Percentiles rank a stretch among this genome's conserved stretches.
phyloP scores from a whole-genome alignment of 2,797 vertebrate genomes.

The Eleutherodactylus coqui region DNA sequence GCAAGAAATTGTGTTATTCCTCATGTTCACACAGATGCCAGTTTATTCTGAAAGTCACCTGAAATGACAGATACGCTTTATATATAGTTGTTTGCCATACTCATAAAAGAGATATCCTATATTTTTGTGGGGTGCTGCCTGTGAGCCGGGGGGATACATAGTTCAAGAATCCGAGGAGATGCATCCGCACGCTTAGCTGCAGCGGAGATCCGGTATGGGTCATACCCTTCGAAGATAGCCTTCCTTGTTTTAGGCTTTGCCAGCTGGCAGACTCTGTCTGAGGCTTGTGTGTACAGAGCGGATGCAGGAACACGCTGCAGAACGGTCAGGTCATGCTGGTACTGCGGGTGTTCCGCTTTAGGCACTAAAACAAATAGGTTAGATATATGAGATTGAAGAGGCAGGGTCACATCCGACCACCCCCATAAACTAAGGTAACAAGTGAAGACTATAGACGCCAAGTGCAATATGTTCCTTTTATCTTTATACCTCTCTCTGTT shows the following conservation, averaged over 20 bases:
- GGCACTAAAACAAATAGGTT: constrained; percentile 63
- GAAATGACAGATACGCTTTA: too few species aligned
- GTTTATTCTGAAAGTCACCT: too few species aligned
- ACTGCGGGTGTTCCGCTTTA: constrained; percentile 65
- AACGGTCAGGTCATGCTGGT: constrained; percentile 64
- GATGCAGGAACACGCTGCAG: constrained; percentile 58
- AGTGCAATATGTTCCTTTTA: too few species aligned
- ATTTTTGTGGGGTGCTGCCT: constrained; percentile 20
- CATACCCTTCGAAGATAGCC: constrained; percentile 59
- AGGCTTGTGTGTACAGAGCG: constrained; percentile 65
- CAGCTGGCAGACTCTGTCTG: constrained; percentile 64
- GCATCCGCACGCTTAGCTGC: constrained; percentile 64
- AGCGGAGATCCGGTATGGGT: constrained; percentile 67
- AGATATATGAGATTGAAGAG: too few species aligned
- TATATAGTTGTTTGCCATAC: background rate
- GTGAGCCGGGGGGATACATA: constrained; percentile 63
- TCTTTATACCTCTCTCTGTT: too few species aligned
- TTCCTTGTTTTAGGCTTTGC: constrained; percentile 67
- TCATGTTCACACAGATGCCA: too few species aligned
- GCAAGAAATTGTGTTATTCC: too few species aligned
- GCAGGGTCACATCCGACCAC: too few species aligned
- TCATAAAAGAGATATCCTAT: background rate
- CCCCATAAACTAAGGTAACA: too few species aligned
- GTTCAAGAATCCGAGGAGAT: constrained; percentile 65
- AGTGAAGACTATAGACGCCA: too few species aligned